Evolutionary conservation across 1,140 invertebrate genomes (phyloP), one percentile per base, ranked within the genome.

Genomic region (Microplitis mediator): DNA sequence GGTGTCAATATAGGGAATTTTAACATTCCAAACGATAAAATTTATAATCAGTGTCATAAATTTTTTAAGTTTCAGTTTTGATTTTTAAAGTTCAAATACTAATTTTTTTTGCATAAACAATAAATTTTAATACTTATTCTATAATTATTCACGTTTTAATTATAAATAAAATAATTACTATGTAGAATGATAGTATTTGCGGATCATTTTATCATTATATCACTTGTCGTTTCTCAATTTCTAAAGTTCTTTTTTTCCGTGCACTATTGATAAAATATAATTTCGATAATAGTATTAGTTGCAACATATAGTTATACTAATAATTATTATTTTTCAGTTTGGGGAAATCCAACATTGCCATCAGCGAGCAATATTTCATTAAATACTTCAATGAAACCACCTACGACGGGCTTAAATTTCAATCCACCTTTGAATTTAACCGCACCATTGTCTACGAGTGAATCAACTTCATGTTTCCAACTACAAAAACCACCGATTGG

Each of bases 401-500:
- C 89, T 32, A 89, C 85, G 36, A 77, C 85, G 45, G 82, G 87
- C 75, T 86, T 87, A 50, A 85, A 77, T 76, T 87, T 87, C 73
- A 87, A 85, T 77, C 68, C 82, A 54, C 80, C 86, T 52, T 78
- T 80, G 58, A 87, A 86, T 75, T 71, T 87, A 14, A 86, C 84
- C 11, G 81, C 85, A 65, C 84, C 85, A 54, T 77, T 87, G 39
- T 75, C 84, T 45, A 66, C 78, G 4, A 81, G 76, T 4, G 84
- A 85, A 69, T 58, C 81, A 5, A 82, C 72, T 71, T 83, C 85
- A 2, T 85, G 81, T 77, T 93, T 93, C 85, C 91, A 93, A 80
- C 86, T 93, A 6, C 91, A 93, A 82, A 92, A 92, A 78, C 93
- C 92, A 54, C 92, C 92, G 2, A 82, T 87, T 56, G 90, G 91